Conservation (phyloP, 2,888 invertebrate genomes). For the Eupithecia vulgata region DNA sequence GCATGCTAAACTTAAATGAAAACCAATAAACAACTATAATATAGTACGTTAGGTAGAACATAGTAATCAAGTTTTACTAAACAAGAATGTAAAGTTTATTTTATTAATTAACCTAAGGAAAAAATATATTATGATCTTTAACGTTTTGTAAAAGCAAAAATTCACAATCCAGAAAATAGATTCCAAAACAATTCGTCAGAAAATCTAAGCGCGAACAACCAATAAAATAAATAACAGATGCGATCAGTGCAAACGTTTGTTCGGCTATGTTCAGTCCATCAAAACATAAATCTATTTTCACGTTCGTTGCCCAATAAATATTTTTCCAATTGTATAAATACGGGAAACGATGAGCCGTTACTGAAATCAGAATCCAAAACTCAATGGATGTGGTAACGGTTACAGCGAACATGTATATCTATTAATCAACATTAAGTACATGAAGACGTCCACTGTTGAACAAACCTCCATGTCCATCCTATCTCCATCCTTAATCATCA, state of each 20-base stretch:
- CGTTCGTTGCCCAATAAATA: conserved; percentile 55
- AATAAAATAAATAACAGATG: conserved; percentile 32
- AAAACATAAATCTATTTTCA: conserved; percentile 48
- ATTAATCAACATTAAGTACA: no score
- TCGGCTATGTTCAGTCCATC: conserved; percentile 24
- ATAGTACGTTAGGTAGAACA: not conserved
- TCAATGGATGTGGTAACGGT: conserved; percentile 1
- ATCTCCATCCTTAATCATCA: no score
- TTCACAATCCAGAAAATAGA: not conserved
- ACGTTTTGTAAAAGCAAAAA: not conserved
- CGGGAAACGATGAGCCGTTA: conserved; percentile 10
- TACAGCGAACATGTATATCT: no score
- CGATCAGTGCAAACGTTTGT: conserved; percentile 32
- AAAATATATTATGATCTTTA: no score
- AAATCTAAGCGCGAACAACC: conserved; percentile 17
- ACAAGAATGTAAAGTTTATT: no score
- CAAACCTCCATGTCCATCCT: no score
- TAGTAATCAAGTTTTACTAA: no score
- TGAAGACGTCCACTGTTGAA: no score
- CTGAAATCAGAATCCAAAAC: not conserved
- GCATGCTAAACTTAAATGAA: not conserved
- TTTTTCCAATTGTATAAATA: conserved; percentile 53
- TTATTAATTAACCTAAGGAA: no score
- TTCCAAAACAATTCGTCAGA: not conserved
- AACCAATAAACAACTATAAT: not conserved